Evolutionary conservation across 2,888 invertebrate species (phyloP).

Genomic region (Caprella mutica): DNA sequence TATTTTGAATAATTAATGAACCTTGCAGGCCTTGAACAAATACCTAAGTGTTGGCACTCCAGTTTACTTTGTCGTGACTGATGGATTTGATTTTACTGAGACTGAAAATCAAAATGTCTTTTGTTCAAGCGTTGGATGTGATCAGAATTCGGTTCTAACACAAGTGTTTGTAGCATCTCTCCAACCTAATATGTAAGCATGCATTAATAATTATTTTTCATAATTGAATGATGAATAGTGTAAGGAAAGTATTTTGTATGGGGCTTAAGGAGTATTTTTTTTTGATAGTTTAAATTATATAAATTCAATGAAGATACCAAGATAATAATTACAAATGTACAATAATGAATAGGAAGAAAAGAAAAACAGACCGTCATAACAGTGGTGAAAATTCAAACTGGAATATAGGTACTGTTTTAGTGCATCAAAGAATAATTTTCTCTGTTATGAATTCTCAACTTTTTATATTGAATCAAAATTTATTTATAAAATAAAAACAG

Average conservation of each 20-base stretch:
- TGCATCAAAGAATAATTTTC: background rate
- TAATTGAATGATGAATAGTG: background rate
- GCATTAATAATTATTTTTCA: background rate
- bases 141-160: conserved; percentile 35
- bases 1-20: background rate
- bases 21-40: conserved; percentile 28
- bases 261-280: background rate
- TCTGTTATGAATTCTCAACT: background rate
- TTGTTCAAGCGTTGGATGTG: conserved; percentile 39
- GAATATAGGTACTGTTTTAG: background rate
- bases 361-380: too few relatives aligned
- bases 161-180: conserved; percentile 31
- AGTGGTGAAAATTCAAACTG: too few relatives aligned
- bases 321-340: too few relatives aligned
- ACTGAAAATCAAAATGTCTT: conserved; percentile 42
- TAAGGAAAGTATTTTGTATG: background rate
- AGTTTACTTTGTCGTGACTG: conserved; percentile 46
- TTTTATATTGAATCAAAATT: background rate
- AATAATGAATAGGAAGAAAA: background rate
- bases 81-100: conserved; percentile 41
- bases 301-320: background rate
- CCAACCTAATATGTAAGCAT: conserved; percentile 20
- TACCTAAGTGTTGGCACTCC: conserved; percentile 48
- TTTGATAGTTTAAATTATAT: background rate
- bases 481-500: background rate